Evolutionary conservation across 2,888 invertebrate species (phyloP).

Genomic region (Synergus laeviventris): DNA sequence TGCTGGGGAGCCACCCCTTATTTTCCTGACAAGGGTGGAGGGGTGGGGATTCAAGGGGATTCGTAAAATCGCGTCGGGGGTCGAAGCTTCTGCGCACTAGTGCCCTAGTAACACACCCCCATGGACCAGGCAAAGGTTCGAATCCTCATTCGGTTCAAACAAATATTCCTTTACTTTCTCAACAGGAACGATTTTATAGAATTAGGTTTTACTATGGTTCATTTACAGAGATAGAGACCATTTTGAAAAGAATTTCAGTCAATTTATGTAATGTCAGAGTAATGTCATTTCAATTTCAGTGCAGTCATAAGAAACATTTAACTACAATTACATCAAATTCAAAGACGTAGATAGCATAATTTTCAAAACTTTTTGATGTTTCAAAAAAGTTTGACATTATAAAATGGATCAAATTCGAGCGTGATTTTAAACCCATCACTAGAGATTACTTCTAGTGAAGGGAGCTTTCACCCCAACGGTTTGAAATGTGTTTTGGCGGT

Average conservation of each 20-base stretch:
- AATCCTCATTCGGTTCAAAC: slow-evolving; percentile 55
- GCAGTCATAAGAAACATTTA: no score
- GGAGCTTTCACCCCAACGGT: slow-evolving; percentile 42
- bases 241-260: not conserved
- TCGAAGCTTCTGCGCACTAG: slow-evolving; percentile 71
- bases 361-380: no score
- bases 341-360: no score
- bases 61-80: slow-evolving; percentile 64
- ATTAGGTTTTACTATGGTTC: not conserved
- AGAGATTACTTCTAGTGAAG: slow-evolving; percentile 38
- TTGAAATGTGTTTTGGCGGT: slow-evolving; percentile 52
- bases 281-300: no score
- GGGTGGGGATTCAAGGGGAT: slow-evolving; percentile 52
- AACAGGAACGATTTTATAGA: not conserved
- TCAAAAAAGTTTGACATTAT: not conserved
- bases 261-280: no score
- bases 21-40: no score
- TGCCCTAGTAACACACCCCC: slow-evolving; percentile 74
- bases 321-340: no score
- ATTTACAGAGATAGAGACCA: not conserved
- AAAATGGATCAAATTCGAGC: slow-evolving; percentile 1
- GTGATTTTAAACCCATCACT: slow-evolving; percentile 41
- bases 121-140: slow-evolving; percentile 58
- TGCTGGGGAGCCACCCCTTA: slow-evolving; percentile 68
- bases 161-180: slow-evolving; percentile 44